phyloP scores from a whole-genome alignment of 2,113 vertebrate genomes.

The Collichthys lucidus region DNA sequence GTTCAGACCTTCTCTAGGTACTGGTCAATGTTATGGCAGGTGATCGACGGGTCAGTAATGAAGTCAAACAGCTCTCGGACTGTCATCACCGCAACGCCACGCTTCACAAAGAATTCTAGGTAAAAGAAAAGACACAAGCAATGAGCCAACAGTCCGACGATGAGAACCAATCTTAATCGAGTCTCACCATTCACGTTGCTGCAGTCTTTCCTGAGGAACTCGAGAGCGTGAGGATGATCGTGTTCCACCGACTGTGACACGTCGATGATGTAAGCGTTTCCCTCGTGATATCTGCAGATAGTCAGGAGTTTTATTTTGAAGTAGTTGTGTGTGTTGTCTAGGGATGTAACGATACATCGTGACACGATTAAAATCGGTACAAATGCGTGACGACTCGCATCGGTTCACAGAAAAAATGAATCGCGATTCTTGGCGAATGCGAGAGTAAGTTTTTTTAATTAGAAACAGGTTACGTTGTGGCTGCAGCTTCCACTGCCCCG shows the following conservation, averaged over 20 bases:
- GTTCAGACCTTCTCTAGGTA: constrained; percentile 90
- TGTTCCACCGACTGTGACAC: constrained; percentile 98
- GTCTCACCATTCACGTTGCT: constrained; percentile 90
- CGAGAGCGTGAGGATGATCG: constrained; percentile 94
- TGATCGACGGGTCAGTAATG: constrained; percentile 93
- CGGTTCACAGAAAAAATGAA: too few species aligned
- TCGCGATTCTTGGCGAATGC: too few species aligned
- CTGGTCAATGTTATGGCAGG: constrained; percentile 88
- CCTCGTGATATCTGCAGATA: constrained; percentile 87
- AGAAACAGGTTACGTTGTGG: too few species aligned
- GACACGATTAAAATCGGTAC: too few species aligned
- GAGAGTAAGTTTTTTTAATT: too few species aligned
- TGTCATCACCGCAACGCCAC: constrained; percentile 92
- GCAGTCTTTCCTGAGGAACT: constrained; percentile 97
- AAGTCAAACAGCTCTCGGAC: constrained; percentile 96
- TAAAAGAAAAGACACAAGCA: neutral
- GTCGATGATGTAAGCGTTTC: constrained; percentile 91
- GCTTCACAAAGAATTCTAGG: constrained; percentile 92
- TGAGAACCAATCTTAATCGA: too few species aligned
- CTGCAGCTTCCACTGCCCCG: too few species aligned
- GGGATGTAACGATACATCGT: too few species aligned
- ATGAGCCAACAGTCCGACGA: too few species aligned
- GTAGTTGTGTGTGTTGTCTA: too few species aligned
- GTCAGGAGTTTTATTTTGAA: neutral
- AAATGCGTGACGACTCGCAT: too few species aligned